phyloP scores from a whole-genome alignment of 2,888 invertebrate species.

The Halictus quadricinctus region DNA sequence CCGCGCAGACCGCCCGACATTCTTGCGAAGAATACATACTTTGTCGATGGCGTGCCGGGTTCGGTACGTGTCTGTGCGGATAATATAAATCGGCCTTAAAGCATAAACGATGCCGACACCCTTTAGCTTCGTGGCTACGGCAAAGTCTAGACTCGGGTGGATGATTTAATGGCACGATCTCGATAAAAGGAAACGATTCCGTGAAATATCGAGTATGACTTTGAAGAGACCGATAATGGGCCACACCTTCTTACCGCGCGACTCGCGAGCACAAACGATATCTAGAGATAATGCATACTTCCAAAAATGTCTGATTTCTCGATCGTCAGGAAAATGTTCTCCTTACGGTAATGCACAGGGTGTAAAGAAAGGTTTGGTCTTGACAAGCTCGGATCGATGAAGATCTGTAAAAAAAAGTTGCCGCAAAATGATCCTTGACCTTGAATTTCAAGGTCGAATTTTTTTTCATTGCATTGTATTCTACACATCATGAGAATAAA shows the following conservation, averaged over 20 bases:
- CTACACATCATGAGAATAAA: too few relatives aligned
- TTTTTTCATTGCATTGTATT: too few relatives aligned
- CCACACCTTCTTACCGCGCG: constrained; percentile 42
- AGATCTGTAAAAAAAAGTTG: too few relatives aligned
- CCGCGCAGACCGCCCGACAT: too few relatives aligned
- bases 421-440: too few relatives aligned
- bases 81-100: too few relatives aligned
- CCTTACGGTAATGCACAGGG: not conserved
- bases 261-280: not conserved
- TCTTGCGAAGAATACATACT: too few relatives aligned
- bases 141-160: not conserved
- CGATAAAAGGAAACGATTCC: constrained; percentile 56
- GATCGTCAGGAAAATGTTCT: not conserved
- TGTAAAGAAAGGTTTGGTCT: too few relatives aligned
- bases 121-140: not conserved
- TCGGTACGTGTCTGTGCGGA: too few relatives aligned
- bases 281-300: not conserved
- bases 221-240: not conserved
- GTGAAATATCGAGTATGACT: constrained; percentile 47
- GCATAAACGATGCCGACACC: not conserved
- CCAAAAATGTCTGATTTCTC: not conserved
- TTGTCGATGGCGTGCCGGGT: too few relatives aligned
- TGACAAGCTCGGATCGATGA: too few relatives aligned
- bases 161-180: not conserved
- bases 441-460: too few relatives aligned